Conservation (phyloP, 2,888 invertebrate species). For the Abscondita cerata region DNA sequence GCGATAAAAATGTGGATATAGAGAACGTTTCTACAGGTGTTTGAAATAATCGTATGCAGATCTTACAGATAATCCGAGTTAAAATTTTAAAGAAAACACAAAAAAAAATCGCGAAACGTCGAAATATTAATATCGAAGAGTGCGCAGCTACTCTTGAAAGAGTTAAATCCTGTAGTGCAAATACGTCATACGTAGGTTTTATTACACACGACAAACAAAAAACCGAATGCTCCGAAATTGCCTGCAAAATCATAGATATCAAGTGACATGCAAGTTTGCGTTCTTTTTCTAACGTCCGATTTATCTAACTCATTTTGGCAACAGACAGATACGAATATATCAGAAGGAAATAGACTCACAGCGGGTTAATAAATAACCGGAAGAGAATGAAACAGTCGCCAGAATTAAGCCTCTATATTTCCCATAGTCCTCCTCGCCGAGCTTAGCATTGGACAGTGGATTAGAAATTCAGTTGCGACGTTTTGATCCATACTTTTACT, state of each 20-base stretch:
- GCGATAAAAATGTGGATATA: too few relatives aligned
- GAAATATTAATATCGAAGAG: constrained; percentile 19
- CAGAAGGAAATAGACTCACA: constrained; percentile 37
- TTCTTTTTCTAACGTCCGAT: constrained; percentile 34
- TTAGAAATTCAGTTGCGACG: constrained; percentile 55
- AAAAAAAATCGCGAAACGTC: too few relatives aligned
- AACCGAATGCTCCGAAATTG: constrained; percentile 43
- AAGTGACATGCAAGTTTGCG: constrained; percentile 39
- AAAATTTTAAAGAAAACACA: too few relatives aligned
- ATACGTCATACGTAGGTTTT: constrained; percentile 38
- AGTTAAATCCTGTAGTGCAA: constrained; percentile 35
- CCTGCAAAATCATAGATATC: constrained; percentile 50
- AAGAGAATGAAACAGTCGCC: constrained; percentile 49
- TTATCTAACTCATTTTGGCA: constrained; percentile 29
- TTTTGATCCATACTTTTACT: constrained; percentile 52
- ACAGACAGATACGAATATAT: constrained; percentile 26
- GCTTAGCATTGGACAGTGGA: constrained; percentile 55
- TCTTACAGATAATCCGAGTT: too few relatives aligned
- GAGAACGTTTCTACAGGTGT: too few relatives aligned
- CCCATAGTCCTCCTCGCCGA: constrained; percentile 51
- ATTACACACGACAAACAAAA: constrained; percentile 40
- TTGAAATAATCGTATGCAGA: too few relatives aligned
- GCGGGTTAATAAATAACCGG: constrained; percentile 48
- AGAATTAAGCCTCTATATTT: constrained; percentile 53
- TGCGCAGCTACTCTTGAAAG: constrained; percentile 24